Base-by-base conservation (phyloP, 2,113 vertebrate species). In the Pterocles orientalis region DNA sequence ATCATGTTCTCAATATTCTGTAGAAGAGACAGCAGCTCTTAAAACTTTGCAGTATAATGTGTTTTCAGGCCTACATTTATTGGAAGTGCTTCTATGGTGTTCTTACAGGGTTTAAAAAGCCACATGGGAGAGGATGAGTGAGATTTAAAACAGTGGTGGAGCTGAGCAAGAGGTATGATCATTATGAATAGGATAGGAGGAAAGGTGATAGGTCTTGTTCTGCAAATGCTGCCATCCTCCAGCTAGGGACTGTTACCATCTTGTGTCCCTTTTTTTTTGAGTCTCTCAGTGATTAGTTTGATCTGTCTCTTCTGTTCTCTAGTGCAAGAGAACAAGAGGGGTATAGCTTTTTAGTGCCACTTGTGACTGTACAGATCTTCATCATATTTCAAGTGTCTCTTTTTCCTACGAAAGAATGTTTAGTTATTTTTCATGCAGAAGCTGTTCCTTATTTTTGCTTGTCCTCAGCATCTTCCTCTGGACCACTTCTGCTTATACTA, bases 71-170 rank as follows among this genome's bases (percentile, higher is more conserved):
- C 24, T 73, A 0, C 80, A 50, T 73, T 90, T 92, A 77, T 86
- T 88, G 56, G 41, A 83, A 80, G 20, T 83, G 68, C 41, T 88
- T 90, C 60, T 86, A 47, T 9, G 10, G 36, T 45, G 64, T 83
- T 88, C 88, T 88, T 82, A 53, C 10, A 62, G 72, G 50, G 73
- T 90, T 92, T 86, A 13, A 73, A 90, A 91, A 83, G 43, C 1
- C 47, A 58, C 2, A 0, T 78, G 68, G n/a, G 72, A 80, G 48
- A 82, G 33, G 50, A 82, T 65, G 45, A 28, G 15, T 69, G 58
- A 90, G 68, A 54, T 66, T 88, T 93, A 88, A 83, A 90, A n/a
- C 34, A 14, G 16, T 33, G 57, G 31, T 68, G 47, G 36, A 83
- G 31, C 68, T 57, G 47, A 79, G 11, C 26, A 66, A 70, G 33